Evolutionary conservation across 2,797 vertebrate species (phyloP), one percentile per base, ranked within the genome.

Genomic region (Dromococcyx pavoninus): DNA sequence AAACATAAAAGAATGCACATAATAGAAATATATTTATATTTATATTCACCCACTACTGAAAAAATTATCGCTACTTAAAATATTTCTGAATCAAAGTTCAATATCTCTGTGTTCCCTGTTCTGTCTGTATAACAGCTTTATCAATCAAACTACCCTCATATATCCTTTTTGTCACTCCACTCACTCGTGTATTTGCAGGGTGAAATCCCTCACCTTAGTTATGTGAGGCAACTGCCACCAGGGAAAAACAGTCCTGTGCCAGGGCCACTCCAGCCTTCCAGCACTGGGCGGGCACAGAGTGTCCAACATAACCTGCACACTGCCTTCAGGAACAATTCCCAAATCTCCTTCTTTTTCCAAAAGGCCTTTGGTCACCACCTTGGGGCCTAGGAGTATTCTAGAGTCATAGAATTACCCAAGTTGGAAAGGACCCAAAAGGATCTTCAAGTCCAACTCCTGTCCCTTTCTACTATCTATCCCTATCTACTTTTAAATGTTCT

Each of bases 271-370:
- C 60, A 67, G 58, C 39, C 50, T 23, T 44, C 18, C 48, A 85
- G 43, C 2, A 4, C 2, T 1, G 32, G 46, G 23, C n/a, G 81
- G 50, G 43, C 24, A 70, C 1, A 4, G 7, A 84, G 22, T 3
- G 4, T 39, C 46, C 25, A 51, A 33, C n/a, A n/a, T n/a, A 39
- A 35, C 10, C 50, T 25, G 39, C 3, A 1, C 0, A 1, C 23
- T 37, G 60, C 43, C 17, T 37, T 70, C 62, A 75, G 58, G 7
- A 84, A n/a, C 35, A 64, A 44, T n/a, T 41, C 39, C 39, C 39
- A n/a, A 41, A 14, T 18, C 78, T 11, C 33, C 23, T 14, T 37
- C 37, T 46, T 66, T 80, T 81, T 64, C n/a, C 0, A 0, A 39
- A 10, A 41, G 44, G 22, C 67, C 37, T 72, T 32, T 53, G 41